phyloP scores from a whole-genome alignment of 2,113 vertebrate species.

The Xerus inauris region DNA sequence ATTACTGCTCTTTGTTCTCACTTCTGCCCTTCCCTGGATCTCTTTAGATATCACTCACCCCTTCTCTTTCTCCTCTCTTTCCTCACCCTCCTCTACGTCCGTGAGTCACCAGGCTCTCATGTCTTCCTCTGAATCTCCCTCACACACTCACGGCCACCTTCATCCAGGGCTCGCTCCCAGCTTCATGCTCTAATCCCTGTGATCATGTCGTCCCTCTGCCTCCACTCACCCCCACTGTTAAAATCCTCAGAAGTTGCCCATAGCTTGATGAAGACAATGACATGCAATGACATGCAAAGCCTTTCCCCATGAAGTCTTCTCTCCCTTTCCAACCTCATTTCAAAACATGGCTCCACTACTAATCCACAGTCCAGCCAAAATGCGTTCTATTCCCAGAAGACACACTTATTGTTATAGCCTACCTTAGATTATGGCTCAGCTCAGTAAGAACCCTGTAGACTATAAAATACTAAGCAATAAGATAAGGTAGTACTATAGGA shows the following conservation, averaged over 20 bases:
- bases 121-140: neutral
- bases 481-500: too few relatives aligned
- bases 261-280: neutral
- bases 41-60: neutral
- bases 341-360: neutral
- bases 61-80: neutral
- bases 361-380: neutral
- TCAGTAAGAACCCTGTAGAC: too few relatives aligned
- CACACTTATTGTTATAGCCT: too few relatives aligned
- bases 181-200: neutral
- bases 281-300: neutral
- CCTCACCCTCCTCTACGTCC: neutral
- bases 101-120: neutral
- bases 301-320: neutral
- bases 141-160: neutral
- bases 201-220: neutral
- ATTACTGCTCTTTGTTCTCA: neutral
- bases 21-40: neutral
- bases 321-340: neutral
- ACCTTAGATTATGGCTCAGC: too few relatives aligned
- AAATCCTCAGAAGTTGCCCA: neutral
- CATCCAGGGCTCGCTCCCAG: neutral
- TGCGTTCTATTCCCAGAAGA: neutral
- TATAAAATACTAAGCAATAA: too few relatives aligned
- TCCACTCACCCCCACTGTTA: neutral